A percentile compares a stretch with the other conserved stretches of the same genome.
phyloP scores from a whole-genome alignment of 2,113 vertebrate genomes.

The Silurus meridionalis region DNA sequence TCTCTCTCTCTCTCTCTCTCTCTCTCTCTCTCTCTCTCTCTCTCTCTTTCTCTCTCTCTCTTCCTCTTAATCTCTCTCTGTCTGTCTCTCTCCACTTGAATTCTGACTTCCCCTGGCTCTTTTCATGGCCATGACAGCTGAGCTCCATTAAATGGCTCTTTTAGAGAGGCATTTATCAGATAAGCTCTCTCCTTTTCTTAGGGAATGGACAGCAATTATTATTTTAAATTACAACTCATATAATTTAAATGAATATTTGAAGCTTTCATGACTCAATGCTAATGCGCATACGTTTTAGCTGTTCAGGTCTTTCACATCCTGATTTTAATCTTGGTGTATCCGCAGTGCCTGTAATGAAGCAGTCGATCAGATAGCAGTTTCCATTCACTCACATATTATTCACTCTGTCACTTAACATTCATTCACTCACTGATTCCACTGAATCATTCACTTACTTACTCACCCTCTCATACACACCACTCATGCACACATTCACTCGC shows the following conservation, averaged over 20 bases:
- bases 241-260: not conserved
- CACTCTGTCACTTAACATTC: not conserved
- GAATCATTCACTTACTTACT: not conserved
- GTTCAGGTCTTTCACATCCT: not conserved
- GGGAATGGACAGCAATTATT: not conserved
- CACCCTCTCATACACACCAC: not conserved
- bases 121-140: slow-evolving; percentile 7
- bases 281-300: not conserved
- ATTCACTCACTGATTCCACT: not conserved
- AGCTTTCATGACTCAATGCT: not conserved
- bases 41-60: not conserved
- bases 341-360: not conserved
- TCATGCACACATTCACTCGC: not conserved
- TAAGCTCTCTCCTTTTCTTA: not conserved
- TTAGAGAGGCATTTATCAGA: not conserved
- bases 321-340: not conserved
- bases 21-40: not conserved
- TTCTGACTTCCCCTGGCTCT: not conserved
- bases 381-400: not conserved
- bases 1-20: not conserved
- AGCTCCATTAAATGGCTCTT: not conserved
- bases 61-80: not conserved
- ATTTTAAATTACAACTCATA: not conserved
- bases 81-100: not conserved
- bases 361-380: not conserved